Conservation (phyloP, 2,888 invertebrate genomes). For the Agrotis ipsilon region DNA sequence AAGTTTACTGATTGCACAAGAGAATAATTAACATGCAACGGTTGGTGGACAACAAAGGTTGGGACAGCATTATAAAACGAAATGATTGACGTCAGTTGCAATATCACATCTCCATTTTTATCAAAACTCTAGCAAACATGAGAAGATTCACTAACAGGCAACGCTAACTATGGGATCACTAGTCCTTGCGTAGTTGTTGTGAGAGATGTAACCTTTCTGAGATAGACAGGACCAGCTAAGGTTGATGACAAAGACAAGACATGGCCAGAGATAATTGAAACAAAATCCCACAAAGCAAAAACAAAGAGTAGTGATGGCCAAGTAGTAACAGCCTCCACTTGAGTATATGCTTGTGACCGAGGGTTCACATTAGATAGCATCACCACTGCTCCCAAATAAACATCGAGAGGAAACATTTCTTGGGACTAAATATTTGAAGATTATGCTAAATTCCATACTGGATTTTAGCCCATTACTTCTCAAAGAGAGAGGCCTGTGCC, state of each 20-base stretch:
- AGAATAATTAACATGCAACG: background rate
- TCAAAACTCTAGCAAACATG: background rate
- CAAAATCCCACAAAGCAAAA: background rate
- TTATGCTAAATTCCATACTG: too few relatives aligned
- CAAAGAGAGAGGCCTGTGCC: too few relatives aligned
- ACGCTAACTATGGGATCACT: background rate
- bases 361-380: background rate
- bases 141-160: background rate
- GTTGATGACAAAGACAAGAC: background rate
- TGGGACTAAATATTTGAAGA: background rate
- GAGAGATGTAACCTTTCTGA: background rate
- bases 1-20: background rate
- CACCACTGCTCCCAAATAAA: background rate
- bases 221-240: background rate
- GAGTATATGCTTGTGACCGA: background rate
- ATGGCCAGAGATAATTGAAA: background rate
- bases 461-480: too few relatives aligned
- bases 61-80: background rate
- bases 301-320: background rate
- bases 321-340: too few relatives aligned
- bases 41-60: background rate
- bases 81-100: slow-evolving; percentile 1
- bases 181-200: background rate
- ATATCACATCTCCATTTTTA: background rate
- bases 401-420: background rate